Conservation (phyloP, 2,113 vertebrate genomes). For the Indri indri region DNA sequence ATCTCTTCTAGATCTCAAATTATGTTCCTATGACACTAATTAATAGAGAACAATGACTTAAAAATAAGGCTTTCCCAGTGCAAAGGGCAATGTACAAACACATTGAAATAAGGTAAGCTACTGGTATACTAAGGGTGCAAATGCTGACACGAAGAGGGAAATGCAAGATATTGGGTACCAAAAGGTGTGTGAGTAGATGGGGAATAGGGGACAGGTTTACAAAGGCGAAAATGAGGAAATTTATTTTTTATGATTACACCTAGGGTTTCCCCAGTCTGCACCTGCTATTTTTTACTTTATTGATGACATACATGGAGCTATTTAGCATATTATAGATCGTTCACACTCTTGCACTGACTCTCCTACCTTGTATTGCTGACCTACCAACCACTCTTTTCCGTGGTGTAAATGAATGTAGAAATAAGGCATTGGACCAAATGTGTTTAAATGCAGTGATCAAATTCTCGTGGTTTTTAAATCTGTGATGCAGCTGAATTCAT, state of each 20-base stretch:
- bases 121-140: not conserved
- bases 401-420: not conserved
- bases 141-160: not conserved
- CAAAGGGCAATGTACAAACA: not conserved
- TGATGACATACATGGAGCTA: not conserved
- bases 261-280: not conserved
- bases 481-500: not conserved
- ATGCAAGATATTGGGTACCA: not conserved
- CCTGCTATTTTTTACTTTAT: not conserved
- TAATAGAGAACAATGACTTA: not conserved
- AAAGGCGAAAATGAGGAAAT: not conserved
- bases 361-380: not conserved
- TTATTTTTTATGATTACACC: not conserved
- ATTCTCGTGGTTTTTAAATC: not conserved
- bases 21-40: not conserved
- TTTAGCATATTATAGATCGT: not conserved
- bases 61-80: not conserved
- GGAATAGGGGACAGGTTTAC: not conserved
- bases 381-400: not conserved
- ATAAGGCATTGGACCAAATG: not conserved
- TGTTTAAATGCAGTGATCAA: conserved; percentile 12
- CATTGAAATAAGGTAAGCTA: not conserved
- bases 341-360: not conserved
- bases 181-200: not conserved
- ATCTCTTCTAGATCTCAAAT: not conserved